These are phyloP conservation scores for Heterodera schachtii DNA, from an alignment of 1,140 invertebrate genomes.

Conservation along the genomic window DNA sequence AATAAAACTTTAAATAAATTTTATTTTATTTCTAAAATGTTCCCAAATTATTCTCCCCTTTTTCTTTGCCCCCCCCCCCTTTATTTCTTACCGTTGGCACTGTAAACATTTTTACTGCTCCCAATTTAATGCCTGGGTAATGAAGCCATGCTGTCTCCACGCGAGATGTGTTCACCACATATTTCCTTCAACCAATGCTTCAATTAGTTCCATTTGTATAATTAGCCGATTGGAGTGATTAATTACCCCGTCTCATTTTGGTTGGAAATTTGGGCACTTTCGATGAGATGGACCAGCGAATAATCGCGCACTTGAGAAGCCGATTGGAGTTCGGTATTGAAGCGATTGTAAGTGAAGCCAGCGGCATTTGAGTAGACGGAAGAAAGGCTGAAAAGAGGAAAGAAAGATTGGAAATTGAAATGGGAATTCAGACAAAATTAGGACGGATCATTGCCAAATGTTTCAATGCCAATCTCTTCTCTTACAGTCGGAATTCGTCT, in stretches of 20 bases:
- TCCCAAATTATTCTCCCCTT: no score
- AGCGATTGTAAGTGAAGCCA: slow-evolving; percentile 52
- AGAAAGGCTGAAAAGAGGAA: neutral
- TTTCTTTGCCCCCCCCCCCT: neutral
- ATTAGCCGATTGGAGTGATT: neutral
- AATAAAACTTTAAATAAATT: no score
- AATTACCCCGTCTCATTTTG: slow-evolving; percentile 42
- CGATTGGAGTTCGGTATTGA: slow-evolving; percentile 47
- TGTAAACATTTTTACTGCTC: slow-evolving; percentile 42
- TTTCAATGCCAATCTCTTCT: neutral
- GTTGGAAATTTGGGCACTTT: slow-evolving; percentile 32
- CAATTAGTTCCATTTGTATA: neutral
- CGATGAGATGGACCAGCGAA: neutral
- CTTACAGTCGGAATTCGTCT: slow-evolving; percentile 45
- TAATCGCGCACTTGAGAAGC: slow-evolving; percentile 10
- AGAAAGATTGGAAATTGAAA: no score
- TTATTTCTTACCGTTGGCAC: slow-evolving; percentile 21
- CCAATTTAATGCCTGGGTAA: slow-evolving; percentile 43
- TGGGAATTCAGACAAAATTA: no score
- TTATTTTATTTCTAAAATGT: no score
- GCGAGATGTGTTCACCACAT: slow-evolving; percentile 42
- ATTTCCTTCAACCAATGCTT: slow-evolving; percentile 41
- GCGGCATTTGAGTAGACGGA: slow-evolving; percentile 39
- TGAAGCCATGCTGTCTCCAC: slow-evolving; percentile 53
- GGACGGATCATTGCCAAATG: no score